phyloP scores from a whole-genome alignment of 37 sponge, comb jelly and placozoan genomes.

The Petrosia ficiformis region DNA sequence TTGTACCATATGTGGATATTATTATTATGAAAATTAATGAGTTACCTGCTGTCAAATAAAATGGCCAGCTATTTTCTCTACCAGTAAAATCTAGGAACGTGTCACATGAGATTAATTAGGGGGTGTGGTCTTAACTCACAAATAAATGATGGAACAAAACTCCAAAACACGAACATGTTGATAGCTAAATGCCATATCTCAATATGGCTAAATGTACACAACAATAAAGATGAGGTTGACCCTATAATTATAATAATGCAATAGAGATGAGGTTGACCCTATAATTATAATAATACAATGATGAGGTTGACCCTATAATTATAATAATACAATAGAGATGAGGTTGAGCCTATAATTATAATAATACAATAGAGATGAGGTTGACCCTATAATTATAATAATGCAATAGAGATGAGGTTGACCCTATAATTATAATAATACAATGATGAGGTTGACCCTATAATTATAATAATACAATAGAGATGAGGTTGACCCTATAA shows the following conservation, averaged over 20 bases:
- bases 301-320: too few relatives aligned
- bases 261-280: background rate
- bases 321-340: constrained; percentile 31
- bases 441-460: too few relatives aligned
- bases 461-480: too few relatives aligned
- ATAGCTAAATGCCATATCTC: constrained; percentile 57
- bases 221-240: constrained; percentile 24
- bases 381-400: too few relatives aligned
- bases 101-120: background rate
- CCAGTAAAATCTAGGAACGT: background rate
- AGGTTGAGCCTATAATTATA: constrained; percentile 1
- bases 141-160: constrained; percentile 41
- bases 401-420: too few relatives aligned
- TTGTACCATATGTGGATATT: background rate
- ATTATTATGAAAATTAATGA: background rate
- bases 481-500: too few relatives aligned
- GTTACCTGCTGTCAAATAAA: constrained; percentile 28
- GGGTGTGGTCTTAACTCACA: constrained; percentile 5
- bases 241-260: constrained; percentile 10
- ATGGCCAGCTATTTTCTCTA: constrained; percentile 1
- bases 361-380: too few relatives aligned
- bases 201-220: constrained; percentile 63
- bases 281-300: background rate
- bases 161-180: constrained; percentile 76
- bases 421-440: too few relatives aligned